These are phyloP conservation scores for Formica aserva DNA, from an alignment of 2,888 invertebrate species.

Conservation along the genomic window DNA sequence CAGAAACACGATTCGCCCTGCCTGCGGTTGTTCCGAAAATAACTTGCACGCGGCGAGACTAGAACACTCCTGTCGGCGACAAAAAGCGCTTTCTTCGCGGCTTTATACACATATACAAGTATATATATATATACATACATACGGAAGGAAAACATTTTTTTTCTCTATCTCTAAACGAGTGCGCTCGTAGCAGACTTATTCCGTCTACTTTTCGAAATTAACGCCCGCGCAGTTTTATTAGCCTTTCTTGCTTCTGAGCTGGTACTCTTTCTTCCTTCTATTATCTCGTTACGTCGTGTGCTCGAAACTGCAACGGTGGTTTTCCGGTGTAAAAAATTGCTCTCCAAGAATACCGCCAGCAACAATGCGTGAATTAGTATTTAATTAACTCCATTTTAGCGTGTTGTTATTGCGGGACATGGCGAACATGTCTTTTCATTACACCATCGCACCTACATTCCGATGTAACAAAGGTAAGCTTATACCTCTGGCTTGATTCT, in stretches of 20 bases:
- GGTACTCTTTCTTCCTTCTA: slow-evolving; percentile 29
- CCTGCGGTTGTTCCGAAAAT: slow-evolving; percentile 43
- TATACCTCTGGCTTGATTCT: not conserved
- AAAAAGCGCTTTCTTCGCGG: slow-evolving; percentile 32
- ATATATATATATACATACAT: not conserved
- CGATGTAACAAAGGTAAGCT: slow-evolving; percentile 33
- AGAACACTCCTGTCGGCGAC: slow-evolving; percentile 16
- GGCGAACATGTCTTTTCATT: slow-evolving; percentile 63
- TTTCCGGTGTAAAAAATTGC: slow-evolving; percentile 46
- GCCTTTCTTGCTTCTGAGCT: slow-evolving; percentile 13
- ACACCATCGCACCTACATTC: not conserved
- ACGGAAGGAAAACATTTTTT: not conserved
- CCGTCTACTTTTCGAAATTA: slow-evolving; percentile 71
- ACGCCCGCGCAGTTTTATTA: slow-evolving; percentile 60
- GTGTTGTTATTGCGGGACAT: slow-evolving; percentile 65
- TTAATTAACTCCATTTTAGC: slow-evolving; percentile 69
- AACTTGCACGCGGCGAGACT: slow-evolving; percentile 23
- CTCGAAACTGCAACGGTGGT: slow-evolving; percentile 9
- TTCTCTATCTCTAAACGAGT: slow-evolving; percentile 23
- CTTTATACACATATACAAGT: not conserved
- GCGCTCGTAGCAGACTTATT: slow-evolving; percentile 59
- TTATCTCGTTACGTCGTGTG: not conserved
- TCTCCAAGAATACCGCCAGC: slow-evolving; percentile 52
- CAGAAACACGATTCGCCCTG: slow-evolving; percentile 33
- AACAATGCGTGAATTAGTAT: slow-evolving; percentile 62